phyloP scores from a whole-genome alignment of 1,140 invertebrate species.

The Drosophila santomea region DNA sequence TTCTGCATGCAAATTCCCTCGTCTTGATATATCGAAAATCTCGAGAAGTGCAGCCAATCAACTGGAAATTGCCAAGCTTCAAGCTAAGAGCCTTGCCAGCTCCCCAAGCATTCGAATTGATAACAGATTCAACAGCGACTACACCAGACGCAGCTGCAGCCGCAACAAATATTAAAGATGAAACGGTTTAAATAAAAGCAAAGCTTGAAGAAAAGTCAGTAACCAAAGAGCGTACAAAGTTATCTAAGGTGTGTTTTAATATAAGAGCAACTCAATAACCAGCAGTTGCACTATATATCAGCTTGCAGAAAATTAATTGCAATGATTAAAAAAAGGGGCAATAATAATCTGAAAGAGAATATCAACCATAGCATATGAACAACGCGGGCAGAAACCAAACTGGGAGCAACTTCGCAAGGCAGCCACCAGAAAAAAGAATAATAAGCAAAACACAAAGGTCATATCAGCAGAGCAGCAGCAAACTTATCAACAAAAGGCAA shows the following conservation, averaged over 20 bases:
- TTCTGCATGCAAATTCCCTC: constrained; percentile 71
- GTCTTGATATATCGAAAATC: constrained; percentile 75
- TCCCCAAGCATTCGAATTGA: constrained; percentile 40
- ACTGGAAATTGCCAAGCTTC: constrained; percentile 75
- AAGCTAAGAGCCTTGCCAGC: constrained; percentile 62
- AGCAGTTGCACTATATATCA: no score
- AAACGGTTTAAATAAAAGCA: no score
- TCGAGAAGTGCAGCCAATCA: constrained; percentile 82
- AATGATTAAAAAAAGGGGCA: no score
- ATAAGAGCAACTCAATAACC: no score
- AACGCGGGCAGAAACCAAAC: background rate
- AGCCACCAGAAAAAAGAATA: background rate
- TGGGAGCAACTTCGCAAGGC: background rate
- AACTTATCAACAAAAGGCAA: constrained; percentile 2
- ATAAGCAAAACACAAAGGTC: background rate
- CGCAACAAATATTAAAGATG: background rate
- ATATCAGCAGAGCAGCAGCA: background rate
- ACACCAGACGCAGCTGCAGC: constrained; percentile 22
- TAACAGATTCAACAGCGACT: constrained; percentile 39
- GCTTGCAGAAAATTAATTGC: no score
- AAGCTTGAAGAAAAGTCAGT: no score
- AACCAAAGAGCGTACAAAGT: no score
- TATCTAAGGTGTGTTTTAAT: no score
- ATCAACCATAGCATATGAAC: no score
- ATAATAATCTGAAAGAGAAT: no score